These are phyloP conservation scores for Lutjanus argentimaculatus DNA, from an alignment of 2,797 vertebrate species.

Conservation along the genomic window DNA sequence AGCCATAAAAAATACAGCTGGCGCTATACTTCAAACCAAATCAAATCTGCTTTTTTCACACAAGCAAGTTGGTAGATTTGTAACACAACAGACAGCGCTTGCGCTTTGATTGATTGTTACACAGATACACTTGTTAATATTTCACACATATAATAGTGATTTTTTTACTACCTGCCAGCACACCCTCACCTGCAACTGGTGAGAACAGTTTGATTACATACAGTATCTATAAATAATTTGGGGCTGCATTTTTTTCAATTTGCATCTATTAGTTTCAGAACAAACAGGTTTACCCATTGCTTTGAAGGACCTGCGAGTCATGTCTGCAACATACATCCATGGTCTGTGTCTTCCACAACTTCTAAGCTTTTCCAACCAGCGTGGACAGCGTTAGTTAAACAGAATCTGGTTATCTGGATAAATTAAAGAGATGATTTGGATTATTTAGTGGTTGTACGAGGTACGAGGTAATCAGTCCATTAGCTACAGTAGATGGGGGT, in stretches of 20 bases:
- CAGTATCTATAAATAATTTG: not conserved
- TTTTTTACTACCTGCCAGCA: not conserved
- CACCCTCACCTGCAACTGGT: not conserved
- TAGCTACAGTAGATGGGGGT: no score
- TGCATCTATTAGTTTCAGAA: not conserved
- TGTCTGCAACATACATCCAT: not conserved
- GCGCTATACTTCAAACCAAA: not conserved
- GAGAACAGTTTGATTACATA: not conserved
- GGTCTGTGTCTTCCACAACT: not conserved
- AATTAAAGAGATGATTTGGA: not conserved
- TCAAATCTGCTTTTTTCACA: not conserved
- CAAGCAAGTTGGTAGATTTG: conserved; percentile 8
- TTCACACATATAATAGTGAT: not conserved
- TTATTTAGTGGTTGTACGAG: no score
- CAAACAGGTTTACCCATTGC: not conserved
- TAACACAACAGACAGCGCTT: not conserved
- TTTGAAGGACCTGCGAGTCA: not conserved
- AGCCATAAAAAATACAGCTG: not conserved
- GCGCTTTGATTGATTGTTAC: not conserved
- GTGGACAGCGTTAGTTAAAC: not conserved
- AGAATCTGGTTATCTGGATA: not conserved
- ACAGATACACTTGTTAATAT: conserved; percentile 14
- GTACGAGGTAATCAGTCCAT: no score
- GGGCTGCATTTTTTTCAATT: not conserved
- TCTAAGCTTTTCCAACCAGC: not conserved